Percentiles rank a stretch among this genome's conserved stretches.
Evolutionary conservation across 2,888 invertebrate genomes (phyloP).

Genomic region (Prosapia bicincta): DNA sequence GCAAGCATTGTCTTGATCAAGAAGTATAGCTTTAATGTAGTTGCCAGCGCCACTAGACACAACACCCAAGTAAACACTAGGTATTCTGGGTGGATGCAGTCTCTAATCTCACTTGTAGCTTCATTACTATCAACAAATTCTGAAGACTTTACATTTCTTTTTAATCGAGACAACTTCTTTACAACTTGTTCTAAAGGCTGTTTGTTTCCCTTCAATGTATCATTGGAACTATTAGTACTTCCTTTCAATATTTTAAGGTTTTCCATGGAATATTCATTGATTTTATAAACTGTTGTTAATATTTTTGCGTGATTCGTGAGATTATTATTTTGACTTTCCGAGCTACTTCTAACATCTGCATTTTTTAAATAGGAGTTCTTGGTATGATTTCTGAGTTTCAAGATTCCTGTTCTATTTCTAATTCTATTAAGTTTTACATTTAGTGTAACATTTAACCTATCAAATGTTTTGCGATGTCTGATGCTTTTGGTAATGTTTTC

Average conservation of each 20-base stretch:
- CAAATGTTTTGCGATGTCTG: neutral
- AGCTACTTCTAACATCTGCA: neutral
- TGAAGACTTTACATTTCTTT: conserved; percentile 16
- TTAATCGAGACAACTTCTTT: neutral
- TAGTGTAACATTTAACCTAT: neutral
- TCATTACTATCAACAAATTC: neutral
- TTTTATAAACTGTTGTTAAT: neutral
- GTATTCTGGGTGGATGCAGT: conserved; percentile 74
- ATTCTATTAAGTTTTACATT: neutral
- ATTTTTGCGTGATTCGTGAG: too few species aligned
- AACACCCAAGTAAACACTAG: conserved; percentile 93
- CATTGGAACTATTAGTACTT: neutral
- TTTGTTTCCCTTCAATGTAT: neutral
- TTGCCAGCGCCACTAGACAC: conserved; percentile 85
- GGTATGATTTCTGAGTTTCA: neutral
- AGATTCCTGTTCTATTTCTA: neutral
- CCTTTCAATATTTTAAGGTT: neutral
- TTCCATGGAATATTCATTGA: neutral
- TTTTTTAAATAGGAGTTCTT: neutral
- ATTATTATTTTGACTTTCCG: neutral
- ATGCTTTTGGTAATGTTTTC: neutral
- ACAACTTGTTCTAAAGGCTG: neutral
- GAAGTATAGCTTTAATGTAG: conserved; percentile 87
- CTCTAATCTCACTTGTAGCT: neutral
- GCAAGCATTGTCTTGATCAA: conserved; percentile 79